Conservation (phyloP, 1,140 invertebrate genomes). For the Brachionus plicatilis region DNA sequence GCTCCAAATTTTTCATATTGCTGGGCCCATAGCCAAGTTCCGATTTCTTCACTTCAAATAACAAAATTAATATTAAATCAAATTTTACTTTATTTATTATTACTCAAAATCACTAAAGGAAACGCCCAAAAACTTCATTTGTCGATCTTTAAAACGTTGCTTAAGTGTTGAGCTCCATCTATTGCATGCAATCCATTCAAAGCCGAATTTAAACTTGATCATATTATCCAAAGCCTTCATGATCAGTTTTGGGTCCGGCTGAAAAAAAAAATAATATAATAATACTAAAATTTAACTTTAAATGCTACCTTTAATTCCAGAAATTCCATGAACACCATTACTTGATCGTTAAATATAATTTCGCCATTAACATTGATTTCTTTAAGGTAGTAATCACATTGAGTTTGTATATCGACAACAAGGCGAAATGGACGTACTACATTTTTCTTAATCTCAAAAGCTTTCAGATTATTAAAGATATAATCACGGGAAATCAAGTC, state of each 20-base stretch:
- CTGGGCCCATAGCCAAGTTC: background rate
- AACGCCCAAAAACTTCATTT: background rate
- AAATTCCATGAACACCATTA: background rate
- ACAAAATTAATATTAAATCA: background rate
- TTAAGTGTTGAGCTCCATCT: background rate
- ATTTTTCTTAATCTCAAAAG: background rate
- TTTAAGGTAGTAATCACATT: background rate
- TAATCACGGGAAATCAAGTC: background rate
- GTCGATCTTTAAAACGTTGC: background rate
- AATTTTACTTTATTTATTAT: background rate
- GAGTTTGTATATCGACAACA: background rate
- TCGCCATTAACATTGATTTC: background rate
- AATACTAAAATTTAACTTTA: background rate
- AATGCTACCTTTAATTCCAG: background rate
- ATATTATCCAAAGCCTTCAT: background rate
- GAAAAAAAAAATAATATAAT: background rate
- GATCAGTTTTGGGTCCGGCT: background rate
- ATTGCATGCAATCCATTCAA: background rate
- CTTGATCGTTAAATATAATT: background rate
- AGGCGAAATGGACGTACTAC: background rate
- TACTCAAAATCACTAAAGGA: background rate
- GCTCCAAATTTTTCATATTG: background rate
- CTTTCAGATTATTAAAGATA: background rate
- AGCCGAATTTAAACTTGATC: background rate
- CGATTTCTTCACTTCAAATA: background rate